Evolutionary conservation across 2,113 vertebrate species (phyloP).

Genomic region (Xenopus borealis): DNA sequence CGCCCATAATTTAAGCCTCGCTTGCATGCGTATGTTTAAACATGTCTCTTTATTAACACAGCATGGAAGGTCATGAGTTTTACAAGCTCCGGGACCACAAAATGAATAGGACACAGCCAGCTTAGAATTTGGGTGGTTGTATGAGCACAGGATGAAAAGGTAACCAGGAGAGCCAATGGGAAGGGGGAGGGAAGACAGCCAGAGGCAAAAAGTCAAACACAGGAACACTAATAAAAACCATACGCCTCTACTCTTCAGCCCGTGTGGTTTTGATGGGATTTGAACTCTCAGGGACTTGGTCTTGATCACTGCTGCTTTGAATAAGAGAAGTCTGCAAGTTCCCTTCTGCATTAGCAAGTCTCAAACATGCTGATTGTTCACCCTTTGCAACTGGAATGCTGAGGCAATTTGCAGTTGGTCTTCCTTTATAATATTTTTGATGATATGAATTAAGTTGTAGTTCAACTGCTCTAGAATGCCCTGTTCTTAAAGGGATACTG

Average conservation of each 20-base stretch:
- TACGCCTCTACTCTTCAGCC: constrained; percentile 65
- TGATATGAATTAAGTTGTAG: no score
- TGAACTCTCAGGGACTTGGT: constrained; percentile 56
- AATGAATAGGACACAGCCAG: constrained; percentile 26
- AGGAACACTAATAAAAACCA: constrained; percentile 79
- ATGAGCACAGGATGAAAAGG: constrained; percentile 35
- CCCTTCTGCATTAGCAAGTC: constrained; percentile 2
- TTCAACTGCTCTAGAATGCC: no score
- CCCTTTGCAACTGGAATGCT: no score
- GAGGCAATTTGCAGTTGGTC: no score
- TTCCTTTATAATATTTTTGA: no score
- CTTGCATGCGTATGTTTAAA: constrained; percentile 10
- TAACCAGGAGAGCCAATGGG: constrained; percentile 39
- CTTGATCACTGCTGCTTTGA: constrained; percentile 51
- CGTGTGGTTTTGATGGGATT: constrained; percentile 62
- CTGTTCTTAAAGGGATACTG: no score
- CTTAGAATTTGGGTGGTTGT: constrained; percentile 36
- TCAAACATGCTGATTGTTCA: not conserved
- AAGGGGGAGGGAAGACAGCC: constrained; percentile 60
- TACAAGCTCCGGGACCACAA: constrained; percentile 37
- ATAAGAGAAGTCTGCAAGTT: constrained; percentile 30
- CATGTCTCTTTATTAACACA: constrained; percentile 37
- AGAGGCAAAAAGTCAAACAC: constrained; percentile 71
- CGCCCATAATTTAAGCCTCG: constrained; percentile 1
- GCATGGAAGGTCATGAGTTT: constrained; percentile 28